Conservation (phyloP, 2,888 invertebrate genomes). For the Synanthedon myopaeformis region DNA sequence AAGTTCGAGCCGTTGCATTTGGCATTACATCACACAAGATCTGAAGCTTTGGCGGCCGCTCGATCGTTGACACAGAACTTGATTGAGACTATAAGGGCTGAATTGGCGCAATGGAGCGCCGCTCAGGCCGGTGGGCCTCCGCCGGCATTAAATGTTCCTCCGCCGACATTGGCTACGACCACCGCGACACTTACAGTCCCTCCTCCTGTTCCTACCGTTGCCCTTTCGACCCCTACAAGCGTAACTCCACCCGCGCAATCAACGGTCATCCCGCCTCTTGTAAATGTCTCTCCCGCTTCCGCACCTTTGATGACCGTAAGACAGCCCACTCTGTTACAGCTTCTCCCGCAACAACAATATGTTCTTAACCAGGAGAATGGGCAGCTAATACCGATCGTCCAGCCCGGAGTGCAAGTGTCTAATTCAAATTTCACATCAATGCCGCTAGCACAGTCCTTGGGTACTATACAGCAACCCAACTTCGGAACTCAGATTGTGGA, state of each 20-base stretch:
- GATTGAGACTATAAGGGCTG: slow-evolving; percentile 80
- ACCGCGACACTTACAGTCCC: slow-evolving; percentile 41
- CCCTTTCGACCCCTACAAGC: slow-evolving; percentile 40
- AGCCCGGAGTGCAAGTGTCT: slow-evolving; percentile 56
- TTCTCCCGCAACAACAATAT: slow-evolving; percentile 59
- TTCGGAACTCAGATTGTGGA: slow-evolving; percentile 59
- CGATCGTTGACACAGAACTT: slow-evolving; percentile 81
- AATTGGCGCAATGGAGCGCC: slow-evolving; percentile 62
- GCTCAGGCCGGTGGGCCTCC: slow-evolving; percentile 56
- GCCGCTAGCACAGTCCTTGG: slow-evolving; percentile 45
- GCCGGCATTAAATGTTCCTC: slow-evolving; percentile 51
- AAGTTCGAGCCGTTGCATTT: slow-evolving; percentile 81
- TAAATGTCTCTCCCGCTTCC: slow-evolving; percentile 47
- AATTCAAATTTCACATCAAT: slow-evolving; percentile 54
- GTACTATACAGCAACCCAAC: slow-evolving; percentile 47
- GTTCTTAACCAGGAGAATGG: slow-evolving; percentile 61
- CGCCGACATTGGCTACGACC: slow-evolving; percentile 45
- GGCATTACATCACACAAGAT: slow-evolving; percentile 79
- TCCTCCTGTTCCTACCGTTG: slow-evolving; percentile 37
- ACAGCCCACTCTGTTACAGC: slow-evolving; percentile 54
- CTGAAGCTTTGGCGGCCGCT: slow-evolving; percentile 76
- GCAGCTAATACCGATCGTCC: slow-evolving; percentile 61
- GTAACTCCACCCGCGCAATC: slow-evolving; percentile 39
- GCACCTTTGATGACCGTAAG: slow-evolving; percentile 60
- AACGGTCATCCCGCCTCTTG: slow-evolving; percentile 46